These are phyloP conservation scores for Sarcophaga peregrina DNA, from an alignment of 1,140 invertebrate species.

Conservation along the genomic window DNA sequence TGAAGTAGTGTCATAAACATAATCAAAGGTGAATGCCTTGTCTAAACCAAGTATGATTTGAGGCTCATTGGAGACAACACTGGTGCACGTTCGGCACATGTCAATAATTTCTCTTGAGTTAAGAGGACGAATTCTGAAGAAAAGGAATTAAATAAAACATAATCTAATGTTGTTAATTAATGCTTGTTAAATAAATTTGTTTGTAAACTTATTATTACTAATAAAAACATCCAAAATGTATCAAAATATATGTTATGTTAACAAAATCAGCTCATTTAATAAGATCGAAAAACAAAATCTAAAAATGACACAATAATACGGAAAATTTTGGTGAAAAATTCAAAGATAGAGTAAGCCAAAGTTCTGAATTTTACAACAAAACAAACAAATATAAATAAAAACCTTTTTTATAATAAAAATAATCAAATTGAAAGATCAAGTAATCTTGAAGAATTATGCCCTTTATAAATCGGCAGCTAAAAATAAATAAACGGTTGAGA, in stretches of 20 bases:
- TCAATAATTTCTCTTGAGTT: conserved; percentile 92
- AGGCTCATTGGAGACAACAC: conserved; percentile 86
- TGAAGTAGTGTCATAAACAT: conserved; percentile 87
- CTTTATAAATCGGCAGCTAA: too few species aligned
- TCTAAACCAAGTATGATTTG: conserved; percentile 94
- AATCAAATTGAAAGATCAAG: too few species aligned
- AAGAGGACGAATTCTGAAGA: conserved; percentile 91
- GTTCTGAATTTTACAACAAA: too few species aligned
- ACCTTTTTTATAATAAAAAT: too few species aligned
- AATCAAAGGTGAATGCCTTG: conserved; percentile 97
- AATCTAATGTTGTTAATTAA: background rate
- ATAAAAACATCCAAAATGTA: background rate
- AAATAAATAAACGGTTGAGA: too few species aligned
- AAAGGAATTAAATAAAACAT: background rate
- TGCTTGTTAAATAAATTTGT: background rate
- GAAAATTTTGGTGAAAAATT: too few species aligned
- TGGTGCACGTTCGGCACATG: conserved; percentile 93
- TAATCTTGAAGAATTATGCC: too few species aligned
- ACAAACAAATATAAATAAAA: too few species aligned
- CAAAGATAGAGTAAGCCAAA: too few species aligned
- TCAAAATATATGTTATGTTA: background rate
- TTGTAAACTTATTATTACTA: background rate
- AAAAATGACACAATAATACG: too few species aligned
- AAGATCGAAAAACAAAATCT: too few species aligned
- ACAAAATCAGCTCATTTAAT: background rate